These are phyloP conservation scores for Falco concolor DNA, from an alignment of 2,797 vertebrate genomes.

Conservation along the genomic window DNA sequence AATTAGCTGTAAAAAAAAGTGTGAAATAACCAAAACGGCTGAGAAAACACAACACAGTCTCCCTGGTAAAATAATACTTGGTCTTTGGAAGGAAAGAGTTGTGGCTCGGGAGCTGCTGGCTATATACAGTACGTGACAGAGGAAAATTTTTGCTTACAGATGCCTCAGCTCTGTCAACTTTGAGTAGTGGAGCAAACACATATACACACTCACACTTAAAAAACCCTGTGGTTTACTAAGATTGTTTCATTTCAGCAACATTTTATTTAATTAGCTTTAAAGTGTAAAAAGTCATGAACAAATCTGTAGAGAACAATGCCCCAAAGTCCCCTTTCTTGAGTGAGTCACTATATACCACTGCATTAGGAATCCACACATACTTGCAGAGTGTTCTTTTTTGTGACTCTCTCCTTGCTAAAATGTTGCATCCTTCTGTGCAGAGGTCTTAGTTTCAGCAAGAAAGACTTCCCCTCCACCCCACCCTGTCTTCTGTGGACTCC, in stretches of 20 bases:
- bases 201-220: not conserved
- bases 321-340: accelerated
- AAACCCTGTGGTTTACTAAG: not conserved
- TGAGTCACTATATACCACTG: not conserved
- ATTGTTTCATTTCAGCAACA: not conserved
- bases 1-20: not conserved
- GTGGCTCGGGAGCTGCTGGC: not conserved
- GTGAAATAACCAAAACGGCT: slow-evolving; percentile 56
- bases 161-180: not conserved
- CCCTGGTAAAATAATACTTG: slow-evolving; percentile 20
- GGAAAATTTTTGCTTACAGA: not conserved
- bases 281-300: not conserved
- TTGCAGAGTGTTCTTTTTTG: not conserved
- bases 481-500: not conserved
- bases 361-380: not conserved
- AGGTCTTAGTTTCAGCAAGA: not conserved
- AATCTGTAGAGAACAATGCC: not conserved
- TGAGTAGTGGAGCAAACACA: not conserved
- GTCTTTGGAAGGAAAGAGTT: not conserved
- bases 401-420: not conserved
- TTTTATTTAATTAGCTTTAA: not conserved
- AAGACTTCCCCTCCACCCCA: not conserved
- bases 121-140: not conserved
- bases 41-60: slow-evolving; percentile 41
- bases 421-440: not conserved